These are phyloP conservation scores for Lepeophtheirus nordmannii DNA, from an alignment of 2,888 invertebrate genomes.

Conservation along the genomic window DNA sequence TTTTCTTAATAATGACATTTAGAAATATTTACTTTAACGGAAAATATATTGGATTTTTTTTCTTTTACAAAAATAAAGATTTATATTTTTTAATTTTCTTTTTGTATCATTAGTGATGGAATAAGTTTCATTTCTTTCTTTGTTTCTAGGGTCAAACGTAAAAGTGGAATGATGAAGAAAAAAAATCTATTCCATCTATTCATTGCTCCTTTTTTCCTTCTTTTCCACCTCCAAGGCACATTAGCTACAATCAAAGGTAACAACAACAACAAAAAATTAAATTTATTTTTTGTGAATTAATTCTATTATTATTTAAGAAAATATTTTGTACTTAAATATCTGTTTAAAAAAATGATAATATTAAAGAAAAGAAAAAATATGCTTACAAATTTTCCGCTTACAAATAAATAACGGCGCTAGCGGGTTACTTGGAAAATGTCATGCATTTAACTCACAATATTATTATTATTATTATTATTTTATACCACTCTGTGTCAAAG, in stretches of 20 bases:
- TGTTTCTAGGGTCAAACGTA: background rate
- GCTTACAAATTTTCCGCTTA: background rate
- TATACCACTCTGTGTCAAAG: no score
- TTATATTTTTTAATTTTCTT: background rate
- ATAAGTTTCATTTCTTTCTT: background rate
- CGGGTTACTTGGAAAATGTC: no score
- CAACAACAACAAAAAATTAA: background rate
- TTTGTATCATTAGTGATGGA: background rate
- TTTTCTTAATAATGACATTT: background rate
- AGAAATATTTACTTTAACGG: slow-evolving; percentile 4
- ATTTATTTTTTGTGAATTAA: background rate
- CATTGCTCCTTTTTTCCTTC: background rate
- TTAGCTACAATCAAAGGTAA: slow-evolving; percentile 2
- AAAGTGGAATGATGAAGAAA: background rate
- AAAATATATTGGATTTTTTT: background rate
- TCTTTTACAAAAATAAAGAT: background rate
- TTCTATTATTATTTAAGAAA: background rate
- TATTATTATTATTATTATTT: no score
- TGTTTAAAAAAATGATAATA: background rate
- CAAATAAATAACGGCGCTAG: no score
- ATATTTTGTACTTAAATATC: background rate
- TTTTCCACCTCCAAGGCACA: background rate
- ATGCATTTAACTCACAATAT: no score
- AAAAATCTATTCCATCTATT: background rate
- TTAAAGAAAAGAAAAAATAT: background rate